Base-by-base conservation (phyloP, 35 echinoderm and acorn worm genomes). In the Amphiura filiformis region DNA sequence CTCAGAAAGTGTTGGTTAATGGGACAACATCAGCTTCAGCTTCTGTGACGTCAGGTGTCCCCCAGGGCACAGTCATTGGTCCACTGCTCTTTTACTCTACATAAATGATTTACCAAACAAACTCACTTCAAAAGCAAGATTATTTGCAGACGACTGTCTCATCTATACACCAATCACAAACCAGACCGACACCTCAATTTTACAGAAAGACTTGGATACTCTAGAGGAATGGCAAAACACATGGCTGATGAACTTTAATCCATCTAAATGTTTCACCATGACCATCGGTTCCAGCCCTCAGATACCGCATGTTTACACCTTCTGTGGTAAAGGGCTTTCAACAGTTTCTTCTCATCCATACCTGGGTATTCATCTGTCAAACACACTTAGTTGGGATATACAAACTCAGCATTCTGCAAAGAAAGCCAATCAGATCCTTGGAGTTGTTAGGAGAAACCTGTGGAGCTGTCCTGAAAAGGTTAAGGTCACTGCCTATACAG, bases 131-230 rank as follows among this genome's bases (percentile, higher is more conserved):
- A 15, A 82, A 76, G 77, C 75, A n/a, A 37, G 89, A 30, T 78
- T 88, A 0, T 92, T 92, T 39, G 91, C 85, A 87, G 91, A 92
- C 61, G 77, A 91, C 77, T 91, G 89, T 33, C n/a, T 79, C 2
- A 11, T 86, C n/a, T 86, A 86, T 37, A 77, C 75, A 38, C 31
- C 57, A 20, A 47, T 87, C n/a, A 87, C n/a, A 18, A 87, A 31
- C 39, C 36, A 32, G 26, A 4, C 87, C 0, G 84, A 87, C 52
- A 65, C 38, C 35, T 49, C 31, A 44, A 38, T 76, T 15, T 76
- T 87, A 39, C 84, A 92, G 65, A 57, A 87, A 40, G 90, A 92
- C 52, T 34, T 92, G 5, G 78, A 91, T 23, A 14, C 20, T 35
- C 79, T 82, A 35, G 76, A 82, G 30, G 36, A 83, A 32, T 86